Percentiles rank a stretch among this genome's conserved stretches.
These are phyloP conservation scores for Odontomyia ornata DNA, from an alignment of 2,888 invertebrate species.

Conservation along the genomic window DNA sequence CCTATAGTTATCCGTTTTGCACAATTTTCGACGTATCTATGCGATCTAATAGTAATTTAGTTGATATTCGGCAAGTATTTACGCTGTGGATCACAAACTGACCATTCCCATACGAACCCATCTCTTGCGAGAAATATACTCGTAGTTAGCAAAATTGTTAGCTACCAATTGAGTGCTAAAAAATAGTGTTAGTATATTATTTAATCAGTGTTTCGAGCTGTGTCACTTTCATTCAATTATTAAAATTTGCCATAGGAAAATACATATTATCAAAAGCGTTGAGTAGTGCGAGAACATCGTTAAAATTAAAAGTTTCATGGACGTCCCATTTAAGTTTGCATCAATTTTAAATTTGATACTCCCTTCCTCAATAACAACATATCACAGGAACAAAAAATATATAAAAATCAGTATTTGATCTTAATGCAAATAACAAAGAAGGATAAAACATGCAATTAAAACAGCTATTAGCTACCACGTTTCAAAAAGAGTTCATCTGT, in stretches of 20 bases:
- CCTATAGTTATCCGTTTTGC: too few relatives aligned
- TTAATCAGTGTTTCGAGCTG: too few relatives aligned
- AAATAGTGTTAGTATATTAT: too few relatives aligned
- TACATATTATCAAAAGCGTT: constrained; percentile 13
- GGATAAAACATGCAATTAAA: constrained; percentile 21
- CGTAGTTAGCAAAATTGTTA: too few relatives aligned
- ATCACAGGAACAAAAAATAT: constrained; percentile 39
- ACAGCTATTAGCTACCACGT: background rate
- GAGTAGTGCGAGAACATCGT: background rate
- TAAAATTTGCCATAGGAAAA: background rate
- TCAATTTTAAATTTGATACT: constrained; percentile 15
- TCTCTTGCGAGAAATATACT: too few relatives aligned
- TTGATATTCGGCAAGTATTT: too few relatives aligned
- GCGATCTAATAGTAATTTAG: too few relatives aligned
- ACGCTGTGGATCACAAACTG: too few relatives aligned
- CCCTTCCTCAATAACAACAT: constrained; percentile 27
- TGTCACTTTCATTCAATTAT: background rate
- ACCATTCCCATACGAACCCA: too few relatives aligned
- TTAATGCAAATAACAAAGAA: constrained; percentile 31
- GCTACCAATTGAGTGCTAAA: too few relatives aligned
- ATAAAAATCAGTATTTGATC: constrained; percentile 3
- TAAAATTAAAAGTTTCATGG: background rate
- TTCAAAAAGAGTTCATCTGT: background rate
- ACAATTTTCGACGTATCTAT: too few relatives aligned
- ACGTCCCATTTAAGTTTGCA: constrained; percentile 1